Conservation (phyloP, 2,888 invertebrate genomes). For the Tuta absoluta region DNA sequence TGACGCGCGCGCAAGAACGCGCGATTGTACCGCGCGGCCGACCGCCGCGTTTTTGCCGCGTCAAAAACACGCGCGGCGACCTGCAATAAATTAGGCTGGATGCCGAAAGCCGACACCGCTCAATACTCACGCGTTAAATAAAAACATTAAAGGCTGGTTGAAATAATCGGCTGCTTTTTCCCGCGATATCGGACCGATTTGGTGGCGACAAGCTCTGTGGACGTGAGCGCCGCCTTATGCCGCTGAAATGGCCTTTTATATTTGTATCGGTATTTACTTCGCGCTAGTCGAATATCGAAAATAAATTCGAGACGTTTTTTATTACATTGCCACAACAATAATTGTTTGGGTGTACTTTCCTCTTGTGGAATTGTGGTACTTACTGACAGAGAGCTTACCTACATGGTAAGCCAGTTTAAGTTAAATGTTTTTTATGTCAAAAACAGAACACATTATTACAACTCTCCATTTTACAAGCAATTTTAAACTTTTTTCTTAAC, state of each 20-base stretch:
- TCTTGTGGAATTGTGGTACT: neutral
- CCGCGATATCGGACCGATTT: constrained; percentile 74
- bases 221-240: constrained; percentile 40
- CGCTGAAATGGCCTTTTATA: constrained; percentile 34
- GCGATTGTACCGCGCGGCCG: constrained; percentile 40
- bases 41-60: constrained; percentile 63
- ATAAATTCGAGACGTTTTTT: constrained; percentile 21
- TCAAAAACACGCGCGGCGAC: constrained; percentile 67
- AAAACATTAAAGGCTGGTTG: constrained; percentile 78
- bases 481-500: no score
- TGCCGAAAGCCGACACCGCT: constrained; percentile 75
- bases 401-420: neutral
- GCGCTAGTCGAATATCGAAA: constrained; percentile 23
- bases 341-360: neutral
- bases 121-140: constrained; percentile 77
- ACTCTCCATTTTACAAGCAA: no score
- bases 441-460: neutral
- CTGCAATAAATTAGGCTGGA: constrained; percentile 75
- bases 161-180: constrained; percentile 68
- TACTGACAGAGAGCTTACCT: constrained; percentile 1
- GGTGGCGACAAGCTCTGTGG: constrained; percentile 59
- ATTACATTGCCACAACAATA: constrained; percentile 19
- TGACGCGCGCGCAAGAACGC: constrained; percentile 67
- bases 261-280: constrained; percentile 44
- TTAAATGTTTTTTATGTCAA: neutral